Base-by-base conservation (phyloP, 1,140 invertebrate species). In the Zaprionus camerounensis region DNA sequence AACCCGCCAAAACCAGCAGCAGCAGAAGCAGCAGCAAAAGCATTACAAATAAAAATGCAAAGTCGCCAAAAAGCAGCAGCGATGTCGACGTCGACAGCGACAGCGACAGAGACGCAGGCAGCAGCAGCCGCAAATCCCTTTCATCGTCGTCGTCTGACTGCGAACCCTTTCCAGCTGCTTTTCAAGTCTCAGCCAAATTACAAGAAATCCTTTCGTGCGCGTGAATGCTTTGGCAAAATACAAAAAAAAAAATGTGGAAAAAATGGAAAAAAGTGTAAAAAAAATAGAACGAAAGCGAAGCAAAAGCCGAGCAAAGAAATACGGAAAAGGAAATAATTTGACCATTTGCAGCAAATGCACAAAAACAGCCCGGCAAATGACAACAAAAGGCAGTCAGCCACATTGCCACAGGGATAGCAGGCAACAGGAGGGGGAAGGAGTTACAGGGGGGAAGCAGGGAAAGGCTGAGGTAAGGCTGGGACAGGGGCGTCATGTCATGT, bases 41-140 rank as follows among this genome's bases (percentile, higher is more conserved):
- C 68, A 87, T 75, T 80, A 83, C 80, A 83, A 83, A 88, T 88
- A 87, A 84, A 90, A 88, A 88, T 84, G 84, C 81, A 84, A 84
- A 88, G 84, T 90, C 84, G 84, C 84, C 85, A 88, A 88, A 88
- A 84, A 84, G 75, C 76, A 81, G 74, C 61, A 64, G 57, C 56
- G 31, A 41, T 22, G 41, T 31, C 34, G 6, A n/a, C n/a, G n/a
- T n/a, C n/a, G n/a, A 13, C 17, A 13, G 61, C 34, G 6, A 13
- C 17, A 13, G 61, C 26, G 3, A n/a, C 34, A 28, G 36, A 17
- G 31, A 26, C 13, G 24, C 41, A 17, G 6, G 15, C 95, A 85
- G 97, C 57, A 55, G 71, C 83, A 86, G 73, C 83, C 81, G 73
- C 73, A 86, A 91, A 84, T 84, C 83, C 87, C 78, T 91, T 88